Conservation (phyloP, 1,140 invertebrate species). For the Ylistrum balloti region DNA sequence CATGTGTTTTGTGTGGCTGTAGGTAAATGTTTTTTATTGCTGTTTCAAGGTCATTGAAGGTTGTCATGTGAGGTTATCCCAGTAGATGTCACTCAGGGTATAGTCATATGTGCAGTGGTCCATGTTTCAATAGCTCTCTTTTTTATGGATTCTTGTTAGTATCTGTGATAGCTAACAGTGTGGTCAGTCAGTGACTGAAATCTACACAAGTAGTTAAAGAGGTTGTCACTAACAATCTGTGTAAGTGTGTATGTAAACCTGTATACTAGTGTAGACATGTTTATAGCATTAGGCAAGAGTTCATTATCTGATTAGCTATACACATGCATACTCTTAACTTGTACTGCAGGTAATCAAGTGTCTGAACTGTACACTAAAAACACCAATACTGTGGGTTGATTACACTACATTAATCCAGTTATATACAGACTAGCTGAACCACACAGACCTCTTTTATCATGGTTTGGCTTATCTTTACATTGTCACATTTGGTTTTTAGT, state of each 20-base stretch:
- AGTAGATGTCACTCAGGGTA: neutral
- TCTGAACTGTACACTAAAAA: too few relatives aligned
- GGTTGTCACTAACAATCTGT: neutral
- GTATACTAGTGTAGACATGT: neutral
- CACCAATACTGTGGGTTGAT: too few relatives aligned
- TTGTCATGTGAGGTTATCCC: neutral
- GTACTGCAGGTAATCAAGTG: too few relatives aligned
- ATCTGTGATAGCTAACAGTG: neutral
- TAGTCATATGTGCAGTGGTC: neutral
- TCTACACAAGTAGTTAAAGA: neutral
- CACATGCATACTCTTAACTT: neutral
- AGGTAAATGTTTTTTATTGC: neutral
- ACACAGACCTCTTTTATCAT: too few relatives aligned
- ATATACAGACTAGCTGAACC: too few relatives aligned
- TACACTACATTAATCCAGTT: too few relatives aligned
- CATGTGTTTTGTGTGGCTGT: neutral
- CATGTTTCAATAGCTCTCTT: neutral
- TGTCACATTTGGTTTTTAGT: too few relatives aligned
- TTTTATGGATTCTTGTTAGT: neutral
- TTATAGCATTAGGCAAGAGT: neutral
- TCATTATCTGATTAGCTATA: constrained; percentile 1
- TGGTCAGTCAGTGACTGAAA: neutral
- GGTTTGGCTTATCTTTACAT: too few relatives aligned
- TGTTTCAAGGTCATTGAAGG: neutral
- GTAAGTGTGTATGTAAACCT: neutral